Evolutionary conservation across 2,797 vertebrate genomes (phyloP), one percentile per base, ranked within the genome.

Genomic region (Eleutherodactylus coqui): DNA sequence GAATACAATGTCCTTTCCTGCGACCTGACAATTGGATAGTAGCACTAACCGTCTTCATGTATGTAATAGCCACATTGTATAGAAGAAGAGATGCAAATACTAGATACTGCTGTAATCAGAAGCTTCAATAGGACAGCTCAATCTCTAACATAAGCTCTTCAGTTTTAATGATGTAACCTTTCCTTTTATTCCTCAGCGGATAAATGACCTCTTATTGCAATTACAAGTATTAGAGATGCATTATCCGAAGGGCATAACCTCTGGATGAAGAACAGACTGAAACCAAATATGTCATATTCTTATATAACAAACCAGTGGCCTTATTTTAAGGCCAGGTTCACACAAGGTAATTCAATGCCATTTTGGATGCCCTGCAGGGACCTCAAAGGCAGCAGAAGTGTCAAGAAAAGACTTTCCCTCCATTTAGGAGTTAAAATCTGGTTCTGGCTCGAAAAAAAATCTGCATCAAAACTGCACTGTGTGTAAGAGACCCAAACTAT

Each of bases 131-230:
- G 32, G 27, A 47, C 70, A 29, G 41, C 1, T 29, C 43, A 49
- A 29, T 75, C 73, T 49, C 16, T 73, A 73, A 32, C 45, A 51
- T 14, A 49, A 47, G n/a, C 45, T 49, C 41, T 49, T 51, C 9
- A 47, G 41, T 75, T 27, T 75, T 75, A 75, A 77, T 51, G 29
- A 77, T 36, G 29, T 29, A 38, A 41, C 67, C 67, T 76, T 49
- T 34, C 32, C 41, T 76, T 45, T 29, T 24, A 76, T 32, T 51
- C 29, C 73, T 76, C 67, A 70, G 67, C 11, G 43, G 19, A 70
- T 70, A 70, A 41, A 70, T 41, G n/a, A 70, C 36, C 67, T 70
- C 67, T 41, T 70, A 41, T 70, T 41, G 45, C 27, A 75, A 75
- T 75, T 75, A 75, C 6, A 4, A 32, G 45, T 75, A 62, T 41